Evolutionary conservation across 2,797 vertebrate species (phyloP).

Genomic region (Threskiornis aethiopicus): DNA sequence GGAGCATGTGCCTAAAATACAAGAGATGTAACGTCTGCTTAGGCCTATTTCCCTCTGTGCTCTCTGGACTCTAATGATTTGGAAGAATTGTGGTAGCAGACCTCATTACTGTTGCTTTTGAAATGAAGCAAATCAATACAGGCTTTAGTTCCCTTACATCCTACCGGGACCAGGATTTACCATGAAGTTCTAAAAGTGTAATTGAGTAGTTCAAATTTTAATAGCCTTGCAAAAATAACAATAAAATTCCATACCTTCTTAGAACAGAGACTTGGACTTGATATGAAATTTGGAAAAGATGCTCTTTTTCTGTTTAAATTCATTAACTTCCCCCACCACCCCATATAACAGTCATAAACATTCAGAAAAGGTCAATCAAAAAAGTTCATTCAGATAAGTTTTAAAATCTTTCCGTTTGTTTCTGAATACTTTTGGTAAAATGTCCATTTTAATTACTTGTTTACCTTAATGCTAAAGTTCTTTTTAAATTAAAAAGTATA

Average conservation of each 20-base stretch:
- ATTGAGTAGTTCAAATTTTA: neutral
- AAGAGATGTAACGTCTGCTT: neutral
- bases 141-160: neutral
- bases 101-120: neutral
- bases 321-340: accelerated
- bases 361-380: neutral
- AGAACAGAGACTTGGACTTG: neutral
- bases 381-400: neutral
- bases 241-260: neutral
- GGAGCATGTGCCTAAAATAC: neutral
- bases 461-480: neutral
- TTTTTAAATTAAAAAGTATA: neutral
- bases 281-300: neutral
- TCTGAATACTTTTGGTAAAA: neutral
- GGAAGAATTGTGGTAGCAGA: neutral
- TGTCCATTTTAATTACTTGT: neutral
- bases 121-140: neutral
- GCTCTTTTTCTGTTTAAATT: neutral
- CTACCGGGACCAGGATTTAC: neutral
- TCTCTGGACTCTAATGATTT: neutral
- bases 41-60: neutral
- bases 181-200: neutral
- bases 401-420: neutral
- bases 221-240: neutral
- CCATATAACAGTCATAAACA: neutral